Evolutionary conservation across 2,113 vertebrate genomes (phyloP).

Genomic region (Oxyura jamaicensis): DNA sequence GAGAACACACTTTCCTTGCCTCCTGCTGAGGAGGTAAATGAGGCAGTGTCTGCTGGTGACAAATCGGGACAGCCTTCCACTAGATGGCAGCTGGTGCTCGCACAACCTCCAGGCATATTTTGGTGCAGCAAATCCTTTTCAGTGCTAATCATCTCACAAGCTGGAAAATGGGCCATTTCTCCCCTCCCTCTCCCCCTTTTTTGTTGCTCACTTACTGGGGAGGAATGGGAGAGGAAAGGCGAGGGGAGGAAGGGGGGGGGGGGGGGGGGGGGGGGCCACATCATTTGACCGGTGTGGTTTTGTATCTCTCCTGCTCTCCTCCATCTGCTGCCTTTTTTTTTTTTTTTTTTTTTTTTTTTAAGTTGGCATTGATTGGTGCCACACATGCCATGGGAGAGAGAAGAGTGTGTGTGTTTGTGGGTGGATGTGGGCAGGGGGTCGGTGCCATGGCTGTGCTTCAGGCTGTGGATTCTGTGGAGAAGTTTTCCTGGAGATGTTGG

Average conservation of each 20-base stretch:
- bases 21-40: conserved; percentile 73
- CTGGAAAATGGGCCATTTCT: conserved; percentile 69
- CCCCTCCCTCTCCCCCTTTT: conserved; percentile 39
- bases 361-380: not conserved
- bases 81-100: conserved; percentile 80
- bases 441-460: not conserved
- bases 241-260: not conserved
- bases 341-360: not conserved
- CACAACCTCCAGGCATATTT: conserved; percentile 39
- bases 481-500: not conserved
- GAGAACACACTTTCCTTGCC: conserved; percentile 49
- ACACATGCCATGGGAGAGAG: not conserved
- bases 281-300: not conserved
- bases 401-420: not conserved
- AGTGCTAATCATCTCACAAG: conserved; percentile 60
- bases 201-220: conserved; percentile 56
- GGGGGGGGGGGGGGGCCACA: not conserved
- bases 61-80: conserved; percentile 40
- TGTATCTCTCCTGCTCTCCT: conserved; percentile 28
- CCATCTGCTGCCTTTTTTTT: conserved; percentile 32
- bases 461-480: not conserved
- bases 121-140: conserved; percentile 28
- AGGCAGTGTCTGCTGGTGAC: conserved; percentile 33
- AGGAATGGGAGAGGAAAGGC: conserved; percentile 13
- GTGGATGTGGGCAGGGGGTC: not conserved